Base-by-base conservation (phyloP, 1,140 invertebrate species). In the Drosophila fuyamai region DNA sequence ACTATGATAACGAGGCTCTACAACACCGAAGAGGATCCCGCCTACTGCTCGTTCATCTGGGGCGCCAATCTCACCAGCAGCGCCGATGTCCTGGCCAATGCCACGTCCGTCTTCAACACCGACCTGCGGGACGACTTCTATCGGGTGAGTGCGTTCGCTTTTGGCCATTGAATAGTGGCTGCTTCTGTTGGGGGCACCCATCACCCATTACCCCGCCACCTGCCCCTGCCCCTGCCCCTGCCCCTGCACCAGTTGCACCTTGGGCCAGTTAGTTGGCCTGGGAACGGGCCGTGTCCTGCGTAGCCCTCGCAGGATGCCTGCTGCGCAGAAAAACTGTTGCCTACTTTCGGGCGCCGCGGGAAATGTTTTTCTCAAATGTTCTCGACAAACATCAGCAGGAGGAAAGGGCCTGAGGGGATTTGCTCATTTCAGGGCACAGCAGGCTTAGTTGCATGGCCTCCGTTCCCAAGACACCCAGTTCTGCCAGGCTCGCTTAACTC, bases 1-100 rank as follows among this genome's bases (percentile, higher is more conserved):
- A 83, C 70, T 71, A 92, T 92, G 91, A 85, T 92, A 85, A 91
- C 85, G 58, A 77, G 86, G 46, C 83, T 92, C 35, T 92, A 91
- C 43, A 77, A 88, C 53, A 91, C 91, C 59, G 91, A 90, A 59
- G 89, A 91, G 73, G 86, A 92, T 76, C 91, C 91, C 54, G 79
- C 73, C 65, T 86, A 92, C 56, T 92, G 91, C 76, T 89, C 83
- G 48, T 81, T 82, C 62, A 83, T 92, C 54, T 92, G 91, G 85
- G 91, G 91, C 43, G 58, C 76, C 6, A 92, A 92, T 76, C 61
- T 92, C 4, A 83, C 57, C 53, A 79, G 46, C 46, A 58, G 51
- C 78, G 76, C 57, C 35, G 78, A 84, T 36, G 84, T 70, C 32
- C 54, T 75, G 58, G 41, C 61, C 27, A 85, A 89, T 59, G 53